Evolutionary conservation across 2,113 vertebrate genomes (phyloP), one percentile per base, ranked within the genome.

Genomic region (Tyto alba): DNA sequence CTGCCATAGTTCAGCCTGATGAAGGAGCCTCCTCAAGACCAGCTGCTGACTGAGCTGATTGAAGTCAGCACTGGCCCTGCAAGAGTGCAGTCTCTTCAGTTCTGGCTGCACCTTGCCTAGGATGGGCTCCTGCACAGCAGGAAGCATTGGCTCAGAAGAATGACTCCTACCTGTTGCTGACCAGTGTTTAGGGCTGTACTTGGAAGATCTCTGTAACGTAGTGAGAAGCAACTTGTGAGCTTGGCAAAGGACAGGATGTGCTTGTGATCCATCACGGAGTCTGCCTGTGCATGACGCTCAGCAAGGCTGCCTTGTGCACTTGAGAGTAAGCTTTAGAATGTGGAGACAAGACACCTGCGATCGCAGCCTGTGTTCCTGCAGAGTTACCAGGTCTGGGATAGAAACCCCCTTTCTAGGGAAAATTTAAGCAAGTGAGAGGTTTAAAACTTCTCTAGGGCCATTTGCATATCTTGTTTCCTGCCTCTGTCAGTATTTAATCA

Each of bases 381-480:
- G 55, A 22, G 16, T 18, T 0, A 0, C 32, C n/a, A 6, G 13
- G 10, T 30, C 69, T 62, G 68, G 53, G 47, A 12, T 32, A 22
- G 53, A 47, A 85, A 81, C 45, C 3, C 9, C n/a, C 36, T 50
- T 64, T 50, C 14, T 73, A 66, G 17, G 47, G 50, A 38, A 55
- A 50, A 56, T 10, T 34, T 14, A 26, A 79, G 48, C 21, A 9
- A 60, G 6, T 2, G 36, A 36, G 81, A 7, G 1, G 16, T 45
- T 62, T 36, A 34, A 34, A 38, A 41, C 34, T 57, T 36, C 76
- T 60, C 53, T 20, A 11, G 30, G 29, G 41, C 38, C 2, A 0
- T 72, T 68, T 86, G 47, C 48, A 8, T 71, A 57, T 63, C 57
- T 53, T 11, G 5, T 74, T 67, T 88, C 52, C 29, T 8, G 5